Conservation (phyloP, 2,797 vertebrate species). For the Holocentrus rufus region DNA sequence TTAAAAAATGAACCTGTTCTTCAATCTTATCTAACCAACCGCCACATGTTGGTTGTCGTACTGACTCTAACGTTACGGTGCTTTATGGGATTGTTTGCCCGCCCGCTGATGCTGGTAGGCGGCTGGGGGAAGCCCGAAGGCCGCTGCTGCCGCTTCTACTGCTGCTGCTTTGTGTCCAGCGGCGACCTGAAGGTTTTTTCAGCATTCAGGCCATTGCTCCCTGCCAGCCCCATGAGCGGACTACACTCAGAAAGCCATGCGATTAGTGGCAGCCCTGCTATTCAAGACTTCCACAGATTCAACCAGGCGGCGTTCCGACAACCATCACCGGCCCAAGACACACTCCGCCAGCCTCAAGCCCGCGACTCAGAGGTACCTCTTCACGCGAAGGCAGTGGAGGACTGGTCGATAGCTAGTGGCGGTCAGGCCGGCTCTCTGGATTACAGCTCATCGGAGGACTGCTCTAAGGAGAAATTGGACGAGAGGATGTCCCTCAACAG, state of each 20-base stretch:
- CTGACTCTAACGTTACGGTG: slow-evolving; percentile 74
- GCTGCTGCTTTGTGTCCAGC: slow-evolving; percentile 3
- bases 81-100: slow-evolving; percentile 78
- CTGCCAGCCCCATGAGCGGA: slow-evolving; percentile 82
- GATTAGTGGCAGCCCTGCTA: slow-evolving; percentile 43
- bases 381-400: slow-evolving; percentile 55
- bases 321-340: slow-evolving; percentile 60
- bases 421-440: slow-evolving; percentile 75
- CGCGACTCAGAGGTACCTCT: slow-evolving; percentile 65
- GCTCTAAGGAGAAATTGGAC: slow-evolving; percentile 85
- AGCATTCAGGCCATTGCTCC: slow-evolving; percentile 76
- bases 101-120: slow-evolving; percentile 88
- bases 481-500: slow-evolving; percentile 87
- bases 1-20: slow-evolving; percentile 1
- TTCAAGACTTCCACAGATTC: slow-evolving; percentile 59
- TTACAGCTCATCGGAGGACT: slow-evolving; percentile 84
- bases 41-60: slow-evolving; percentile 84
- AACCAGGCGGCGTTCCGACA: slow-evolving; percentile 41
- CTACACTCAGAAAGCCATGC: slow-evolving; percentile 54
- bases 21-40: slow-evolving; percentile 36
- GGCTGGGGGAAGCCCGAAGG: slow-evolving; percentile 88
- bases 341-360: slow-evolving; percentile 55
- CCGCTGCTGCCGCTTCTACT: slow-evolving; percentile 88
- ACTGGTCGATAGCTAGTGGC: slow-evolving; percentile 22
- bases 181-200: slow-evolving; percentile 88